These are phyloP conservation scores for Mus musculus DNA, from an alignment of 2,113 vertebrate species.

Conservation along the genomic window DNA sequence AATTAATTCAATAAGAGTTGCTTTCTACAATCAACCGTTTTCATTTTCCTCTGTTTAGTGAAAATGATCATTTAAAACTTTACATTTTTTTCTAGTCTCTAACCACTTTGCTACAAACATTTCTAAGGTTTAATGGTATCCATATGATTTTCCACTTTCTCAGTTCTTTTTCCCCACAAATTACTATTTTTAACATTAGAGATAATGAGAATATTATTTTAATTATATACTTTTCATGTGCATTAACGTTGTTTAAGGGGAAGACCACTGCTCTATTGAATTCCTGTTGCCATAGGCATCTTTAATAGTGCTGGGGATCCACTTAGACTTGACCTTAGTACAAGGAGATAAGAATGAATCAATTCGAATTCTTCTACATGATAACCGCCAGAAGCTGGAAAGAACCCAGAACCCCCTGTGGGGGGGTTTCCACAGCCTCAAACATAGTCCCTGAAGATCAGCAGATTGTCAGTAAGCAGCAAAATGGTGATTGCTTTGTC, in stretches of 20 bases:
- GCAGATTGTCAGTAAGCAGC: not conserved
- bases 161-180: not conserved
- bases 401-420: no score
- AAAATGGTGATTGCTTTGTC: no score
- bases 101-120: not conserved
- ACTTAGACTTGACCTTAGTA: no score
- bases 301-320: not conserved
- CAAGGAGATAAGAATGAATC: no score
- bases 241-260: not conserved
- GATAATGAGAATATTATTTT: slow-evolving; percentile 19
- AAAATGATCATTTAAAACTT: not conserved
- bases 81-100: slow-evolving; percentile 24
- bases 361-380: no score
- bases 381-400: no score
- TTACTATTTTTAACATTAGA: slow-evolving; percentile 16
- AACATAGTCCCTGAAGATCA: not conserved
- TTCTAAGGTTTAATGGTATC: not conserved
- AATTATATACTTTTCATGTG: not conserved
- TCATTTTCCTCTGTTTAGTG: not conserved
- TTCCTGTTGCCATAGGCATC: not conserved
- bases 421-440: not conserved
- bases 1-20: not conserved
- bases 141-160: slow-evolving; percentile 30
- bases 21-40: not conserved
- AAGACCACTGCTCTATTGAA: not conserved